Evolutionary conservation across 1,140 invertebrate genomes (phyloP).

Genomic region (Drosophila orosa): DNA sequence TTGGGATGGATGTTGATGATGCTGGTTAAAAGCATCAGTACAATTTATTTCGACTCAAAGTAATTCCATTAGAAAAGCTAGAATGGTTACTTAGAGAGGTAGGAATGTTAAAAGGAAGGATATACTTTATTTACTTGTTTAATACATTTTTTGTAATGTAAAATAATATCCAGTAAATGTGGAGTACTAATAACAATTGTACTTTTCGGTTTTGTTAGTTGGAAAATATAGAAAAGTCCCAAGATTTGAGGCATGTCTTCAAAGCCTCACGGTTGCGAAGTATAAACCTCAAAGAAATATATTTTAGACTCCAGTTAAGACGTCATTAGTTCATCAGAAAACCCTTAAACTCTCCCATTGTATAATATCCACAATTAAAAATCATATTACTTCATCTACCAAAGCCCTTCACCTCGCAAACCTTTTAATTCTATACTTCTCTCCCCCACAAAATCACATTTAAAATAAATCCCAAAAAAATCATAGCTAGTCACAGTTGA

Average conservation of each 20-base stretch:
- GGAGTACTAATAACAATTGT: not conserved
- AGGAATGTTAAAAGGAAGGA: not conserved
- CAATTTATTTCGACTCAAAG: slow-evolving; percentile 23
- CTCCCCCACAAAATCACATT: slow-evolving; percentile 2
- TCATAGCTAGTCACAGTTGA: slow-evolving; percentile 53
- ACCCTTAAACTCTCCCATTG: not conserved
- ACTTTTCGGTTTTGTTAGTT: too few species aligned
- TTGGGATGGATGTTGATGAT: not conserved
- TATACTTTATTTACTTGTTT: not conserved
- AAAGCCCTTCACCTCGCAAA: slow-evolving; percentile 5
- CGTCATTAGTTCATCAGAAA: not conserved
- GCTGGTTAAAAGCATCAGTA: slow-evolving; percentile 9
- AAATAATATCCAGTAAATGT: not conserved
- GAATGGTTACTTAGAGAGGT: not conserved
- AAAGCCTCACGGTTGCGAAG: not conserved
- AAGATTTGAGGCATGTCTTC: too few species aligned
- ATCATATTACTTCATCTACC: slow-evolving; percentile 7
- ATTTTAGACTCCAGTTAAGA: not conserved
- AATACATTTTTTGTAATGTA: not conserved
- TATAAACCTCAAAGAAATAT: not conserved
- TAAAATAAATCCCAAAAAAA: slow-evolving; percentile 11
- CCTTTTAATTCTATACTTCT: not conserved
- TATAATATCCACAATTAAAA: slow-evolving; percentile 14
- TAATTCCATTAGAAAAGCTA: slow-evolving; percentile 19
- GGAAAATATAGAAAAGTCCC: not conserved